These are phyloP conservation scores for Sarcophaga subvicina DNA, from an alignment of 2,888 invertebrate genomes.

Conservation along the genomic window DNA sequence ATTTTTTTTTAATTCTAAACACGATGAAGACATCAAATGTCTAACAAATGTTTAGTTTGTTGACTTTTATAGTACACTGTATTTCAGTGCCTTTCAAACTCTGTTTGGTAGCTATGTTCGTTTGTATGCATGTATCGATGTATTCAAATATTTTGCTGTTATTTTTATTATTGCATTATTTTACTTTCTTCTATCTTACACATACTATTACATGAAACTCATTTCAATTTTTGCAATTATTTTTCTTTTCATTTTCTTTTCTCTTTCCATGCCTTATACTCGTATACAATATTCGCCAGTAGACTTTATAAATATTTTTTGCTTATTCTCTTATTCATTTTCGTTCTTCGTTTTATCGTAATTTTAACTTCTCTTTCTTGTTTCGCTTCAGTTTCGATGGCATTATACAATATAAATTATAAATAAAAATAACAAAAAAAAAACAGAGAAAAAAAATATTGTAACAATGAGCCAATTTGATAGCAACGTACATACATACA, in stretches of 20 bases:
- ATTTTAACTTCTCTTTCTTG: conserved; percentile 27
- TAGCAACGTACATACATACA: conserved; percentile 28
- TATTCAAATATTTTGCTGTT: conserved; percentile 20
- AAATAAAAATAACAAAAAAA: neutral
- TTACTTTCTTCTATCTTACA: conserved; percentile 52
- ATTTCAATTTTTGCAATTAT: conserved; percentile 35
- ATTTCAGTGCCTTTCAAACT: conserved; percentile 12
- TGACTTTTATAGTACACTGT: neutral
- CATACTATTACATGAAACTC: neutral
- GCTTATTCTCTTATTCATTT: conserved; percentile 47
- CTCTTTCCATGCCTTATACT: conserved; percentile 1
- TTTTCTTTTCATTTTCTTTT: conserved; percentile 1
- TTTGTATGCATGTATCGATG: conserved; percentile 8
- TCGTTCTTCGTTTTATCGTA: neutral
- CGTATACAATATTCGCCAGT: conserved; percentile 15
- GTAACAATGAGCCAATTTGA: conserved; percentile 60
- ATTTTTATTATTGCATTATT: conserved; percentile 64
- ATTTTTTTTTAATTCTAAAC: no score
- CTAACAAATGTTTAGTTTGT: no score
- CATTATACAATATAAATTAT: conserved; percentile 29
- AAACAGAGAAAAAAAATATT: neutral
- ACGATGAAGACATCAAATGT: no score
- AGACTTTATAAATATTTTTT: conserved; percentile 49
- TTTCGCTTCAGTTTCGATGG: conserved; percentile 46
- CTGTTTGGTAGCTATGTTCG: conserved; percentile 6